Conservation (phyloP, 2,797 vertebrate genomes). For the Pangasius krempfi region DNA sequence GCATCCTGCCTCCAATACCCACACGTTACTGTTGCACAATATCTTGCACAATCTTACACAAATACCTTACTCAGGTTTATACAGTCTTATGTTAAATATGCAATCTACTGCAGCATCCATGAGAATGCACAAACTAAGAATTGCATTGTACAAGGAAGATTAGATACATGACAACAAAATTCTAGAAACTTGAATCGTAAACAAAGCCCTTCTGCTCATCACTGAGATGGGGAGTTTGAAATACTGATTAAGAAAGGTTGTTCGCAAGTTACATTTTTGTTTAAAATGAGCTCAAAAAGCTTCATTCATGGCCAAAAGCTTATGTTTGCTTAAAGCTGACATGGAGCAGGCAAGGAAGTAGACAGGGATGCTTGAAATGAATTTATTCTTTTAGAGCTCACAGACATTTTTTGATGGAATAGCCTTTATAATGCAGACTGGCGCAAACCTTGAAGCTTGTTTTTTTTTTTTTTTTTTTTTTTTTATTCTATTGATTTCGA, state of each 20-base stretch:
- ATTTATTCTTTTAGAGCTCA: neutral
- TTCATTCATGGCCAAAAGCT: neutral
- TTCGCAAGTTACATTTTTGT: neutral
- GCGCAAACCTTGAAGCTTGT: slow-evolving; percentile 11
- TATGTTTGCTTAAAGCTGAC: neutral
- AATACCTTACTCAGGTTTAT: neutral
- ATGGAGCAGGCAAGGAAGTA: neutral
- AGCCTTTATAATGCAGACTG: slow-evolving; percentile 1
- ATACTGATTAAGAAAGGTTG: neutral
- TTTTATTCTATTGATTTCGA: slow-evolving; percentile 12
- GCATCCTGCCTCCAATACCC: neutral
- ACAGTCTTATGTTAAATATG: neutral
- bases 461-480: neutral
- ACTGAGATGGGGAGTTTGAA: neutral
- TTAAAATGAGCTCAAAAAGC: neutral
- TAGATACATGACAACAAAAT: neutral
- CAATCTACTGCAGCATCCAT: neutral
- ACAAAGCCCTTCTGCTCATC: neutral
- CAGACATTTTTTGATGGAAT: neutral
- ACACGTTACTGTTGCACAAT: neutral
- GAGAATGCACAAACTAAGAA: neutral
- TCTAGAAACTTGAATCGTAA: neutral
- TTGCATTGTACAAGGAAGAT: neutral
- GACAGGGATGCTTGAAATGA: neutral
- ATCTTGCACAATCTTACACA: too few relatives aligned